Base-by-base conservation (phyloP, 1,140 invertebrate species). In the Chironomus tepperi region DNA sequence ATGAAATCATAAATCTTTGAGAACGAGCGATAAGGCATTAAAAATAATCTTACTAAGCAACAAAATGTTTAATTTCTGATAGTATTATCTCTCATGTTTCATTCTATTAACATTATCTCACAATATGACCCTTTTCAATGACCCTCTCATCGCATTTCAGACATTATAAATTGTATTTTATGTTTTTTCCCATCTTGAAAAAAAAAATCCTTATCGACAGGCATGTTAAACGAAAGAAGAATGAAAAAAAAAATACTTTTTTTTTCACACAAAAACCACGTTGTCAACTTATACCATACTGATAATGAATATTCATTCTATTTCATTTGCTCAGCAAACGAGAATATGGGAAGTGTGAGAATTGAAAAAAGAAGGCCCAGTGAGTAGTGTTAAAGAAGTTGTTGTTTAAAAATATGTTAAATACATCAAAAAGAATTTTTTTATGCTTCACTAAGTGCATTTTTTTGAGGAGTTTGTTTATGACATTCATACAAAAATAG, bases 201-300 rank as follows among this genome's bases (percentile, higher is more conserved):
- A 18, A 67, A 70, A 70, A 70, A 70, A 19, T 70, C 65, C 65
- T 70, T 70, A 21, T 70, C 65, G 65, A 70, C 65, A 70, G 18
- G 18, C 19, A 70, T 70, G 16, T 19, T 7, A 70, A n/a, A 5
- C 47, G 47, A n/a, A 57, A 57, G 47, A n/a, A 57, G 47, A 57
- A n/a, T 15, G 47, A 57, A n/a, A 57, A n/a, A 57, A 57, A 57
- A 57, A 57, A 15, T n/a, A 57, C 3, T 34, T 34, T 34, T 34
- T 12, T 57, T 57, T 57, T 57, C 12, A 57, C 47, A 57, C 12
- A 70, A 70, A 57, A 70, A 70, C 65, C 65, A 70, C 65, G 65
- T 70, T 70, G 65, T 70, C 65, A 70, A 70, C 65, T 70, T 70
- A 57, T 57, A 70, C 65, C 16, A 19, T 18, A 70, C 65, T 70